Conservation (phyloP, 2,797 vertebrate genomes). For the Danio albolineatus region DNA sequence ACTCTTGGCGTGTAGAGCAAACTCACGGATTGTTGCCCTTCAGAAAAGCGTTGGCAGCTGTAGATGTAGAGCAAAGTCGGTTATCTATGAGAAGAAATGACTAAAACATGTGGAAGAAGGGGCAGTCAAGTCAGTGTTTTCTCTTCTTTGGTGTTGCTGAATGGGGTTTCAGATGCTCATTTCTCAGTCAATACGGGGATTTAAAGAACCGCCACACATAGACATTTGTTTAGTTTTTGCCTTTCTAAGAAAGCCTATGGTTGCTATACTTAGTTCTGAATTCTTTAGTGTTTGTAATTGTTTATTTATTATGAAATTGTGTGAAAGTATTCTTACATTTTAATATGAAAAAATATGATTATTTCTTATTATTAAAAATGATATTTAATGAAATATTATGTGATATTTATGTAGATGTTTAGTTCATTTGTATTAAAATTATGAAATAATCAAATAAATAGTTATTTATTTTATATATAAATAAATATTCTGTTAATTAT, state of each 20-base stretch:
- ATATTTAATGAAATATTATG: background rate
- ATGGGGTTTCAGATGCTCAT: slow-evolving; percentile 18
- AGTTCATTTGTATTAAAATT: too few species aligned
- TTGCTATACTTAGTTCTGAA: background rate
- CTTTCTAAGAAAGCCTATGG: slow-evolving; percentile 14
- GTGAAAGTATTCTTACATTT: too few species aligned
- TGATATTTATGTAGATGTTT: too few species aligned
- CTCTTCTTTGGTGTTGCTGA: background rate
- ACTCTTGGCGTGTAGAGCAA: slow-evolving; percentile 40
- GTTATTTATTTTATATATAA: too few species aligned
- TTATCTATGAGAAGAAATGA: slow-evolving; percentile 24
- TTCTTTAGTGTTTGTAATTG: background rate
- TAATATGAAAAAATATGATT: too few species aligned
- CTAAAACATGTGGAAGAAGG: slow-evolving; percentile 3
- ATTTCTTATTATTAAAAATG: too few species aligned
- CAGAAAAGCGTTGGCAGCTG: slow-evolving; percentile 42
- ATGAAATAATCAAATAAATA: too few species aligned
- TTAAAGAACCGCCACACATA: background rate
- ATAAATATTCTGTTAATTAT: too few species aligned
- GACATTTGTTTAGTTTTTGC: slow-evolving; percentile 24
- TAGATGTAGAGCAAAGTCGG: slow-evolving; percentile 27
- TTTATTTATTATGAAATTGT: too few species aligned
- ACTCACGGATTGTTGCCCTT: slow-evolving; percentile 51
- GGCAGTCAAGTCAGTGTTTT: background rate
- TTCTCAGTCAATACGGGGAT: slow-evolving; percentile 21